These are phyloP conservation scores for Teleiodes luculella DNA, from an alignment of 2,888 invertebrate genomes.

Conservation along the genomic window DNA sequence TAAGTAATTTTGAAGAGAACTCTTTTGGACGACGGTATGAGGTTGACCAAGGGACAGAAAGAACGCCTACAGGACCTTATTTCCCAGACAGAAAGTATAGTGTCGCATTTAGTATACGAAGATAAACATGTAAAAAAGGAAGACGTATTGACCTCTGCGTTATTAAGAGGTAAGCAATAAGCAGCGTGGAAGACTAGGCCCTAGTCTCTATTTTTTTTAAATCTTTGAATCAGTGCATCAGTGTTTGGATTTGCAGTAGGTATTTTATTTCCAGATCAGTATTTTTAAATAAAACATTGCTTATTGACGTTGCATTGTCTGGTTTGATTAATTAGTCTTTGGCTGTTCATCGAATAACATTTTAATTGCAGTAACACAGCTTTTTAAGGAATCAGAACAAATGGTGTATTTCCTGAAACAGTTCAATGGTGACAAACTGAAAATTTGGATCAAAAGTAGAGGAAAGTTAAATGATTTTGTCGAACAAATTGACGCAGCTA, in stretches of 20 bases:
- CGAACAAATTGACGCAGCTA: slow-evolving; percentile 28
- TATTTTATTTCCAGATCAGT: too few species aligned
- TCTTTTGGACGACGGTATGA: slow-evolving; percentile 21
- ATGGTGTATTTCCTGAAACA: not conserved
- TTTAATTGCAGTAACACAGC: not conserved
- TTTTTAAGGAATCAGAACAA: not conserved
- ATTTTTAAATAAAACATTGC: too few species aligned
- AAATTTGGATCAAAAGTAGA: slow-evolving; percentile 29
- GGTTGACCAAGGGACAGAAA: slow-evolving; percentile 11
- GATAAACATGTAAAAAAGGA: slow-evolving; percentile 12
- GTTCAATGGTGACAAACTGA: slow-evolving; percentile 12
- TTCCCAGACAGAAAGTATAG: slow-evolving; percentile 22
- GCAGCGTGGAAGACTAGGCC: too few species aligned
- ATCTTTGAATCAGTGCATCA: too few species aligned
- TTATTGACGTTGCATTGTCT: too few species aligned
- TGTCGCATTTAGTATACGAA: slow-evolving; percentile 28
- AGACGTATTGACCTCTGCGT: not conserved
- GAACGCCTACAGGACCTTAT: slow-evolving; percentile 19
- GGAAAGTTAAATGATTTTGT: slow-evolving; percentile 26
- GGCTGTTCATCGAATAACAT: not conserved
- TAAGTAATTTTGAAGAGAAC: slow-evolving; percentile 24
- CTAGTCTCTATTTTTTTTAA: too few species aligned
- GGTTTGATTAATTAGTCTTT: too few species aligned
- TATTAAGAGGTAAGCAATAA: not conserved
- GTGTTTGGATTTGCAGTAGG: too few species aligned